Evolutionary conservation across 2,113 vertebrate genomes (phyloP), one percentile per base, ranked within the genome.

Genomic region (Neodon shergylaensis): DNA sequence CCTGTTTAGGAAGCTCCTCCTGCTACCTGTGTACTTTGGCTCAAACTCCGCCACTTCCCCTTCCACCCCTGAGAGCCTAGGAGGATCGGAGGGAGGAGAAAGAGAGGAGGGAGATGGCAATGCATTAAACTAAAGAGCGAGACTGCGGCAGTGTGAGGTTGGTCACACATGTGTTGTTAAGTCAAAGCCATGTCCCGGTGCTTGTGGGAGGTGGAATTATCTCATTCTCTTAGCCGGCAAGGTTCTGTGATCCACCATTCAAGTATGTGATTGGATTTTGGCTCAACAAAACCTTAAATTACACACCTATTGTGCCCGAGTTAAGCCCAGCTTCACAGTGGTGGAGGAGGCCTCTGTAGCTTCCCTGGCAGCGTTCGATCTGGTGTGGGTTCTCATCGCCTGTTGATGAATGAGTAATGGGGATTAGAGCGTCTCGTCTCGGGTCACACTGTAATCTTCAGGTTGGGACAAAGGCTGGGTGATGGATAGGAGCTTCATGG

Each of bases 251-350:
- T 99, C 99, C 98, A 99, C 99, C 99, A 99, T 99, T 99, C 99
- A 99, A 99, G 99, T 99, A 99, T 99, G 99, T 99, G 99, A 99
- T 99, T 99, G 99, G 99, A 99, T 99, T 99, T 99, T 98, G 98
- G 99, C 99, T 99, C 99, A 99, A 99, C 99, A 99, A 99, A 99
- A 99, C 99, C 99, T 99, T 99, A 99, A 99, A 99, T 99, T 99
- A 99, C 99, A 99, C 99, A 99, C 99, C 99, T 99, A 99, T 99
- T 99, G 99, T 99, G 99, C 98, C 98, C 93, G 97, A 97, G 98
- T 99, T 99, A 99, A 99, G 98, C 99, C 98, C 97, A 98, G 99
- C 98, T 99, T 99, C 99, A 98, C 99, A 98, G 99, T 95, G 87
- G 98, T 98, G 98, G 98, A 98, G 98, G 98, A 98, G 98, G 98